Percentiles rank a stretch among this genome's conserved stretches.
Conservation (phyloP, 2,888 invertebrate species). For the Lycophotia porphyrea region DNA sequence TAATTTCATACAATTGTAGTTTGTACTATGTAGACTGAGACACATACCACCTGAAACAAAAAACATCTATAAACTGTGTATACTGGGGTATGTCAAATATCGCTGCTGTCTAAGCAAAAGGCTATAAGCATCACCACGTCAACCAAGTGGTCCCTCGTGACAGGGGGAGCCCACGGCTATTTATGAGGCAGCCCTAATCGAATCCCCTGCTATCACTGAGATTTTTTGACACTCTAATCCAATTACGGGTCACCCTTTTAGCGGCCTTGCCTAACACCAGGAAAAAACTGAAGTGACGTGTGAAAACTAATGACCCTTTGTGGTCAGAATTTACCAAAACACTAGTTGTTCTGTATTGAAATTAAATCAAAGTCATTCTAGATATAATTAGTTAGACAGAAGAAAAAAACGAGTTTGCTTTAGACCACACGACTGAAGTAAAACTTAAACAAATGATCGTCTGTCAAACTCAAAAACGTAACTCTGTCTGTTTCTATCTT, state of each 20-base stretch:
- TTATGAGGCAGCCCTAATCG: slow-evolving; percentile 38
- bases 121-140: slow-evolving; percentile 11
- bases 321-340: background rate
- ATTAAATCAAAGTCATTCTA: background rate
- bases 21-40: too few species aligned
- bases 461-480: too few species aligned
- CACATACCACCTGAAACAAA: background rate
- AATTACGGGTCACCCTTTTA: slow-evolving; percentile 26
- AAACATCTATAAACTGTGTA: background rate
- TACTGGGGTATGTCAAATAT: background rate
- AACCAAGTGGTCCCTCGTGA: slow-evolving; percentile 29
- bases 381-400: background rate
- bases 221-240: slow-evolving; percentile 48
- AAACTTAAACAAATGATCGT: too few species aligned
- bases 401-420: too few species aligned
- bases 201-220: slow-evolving; percentile 33
- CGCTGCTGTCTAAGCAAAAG: background rate
- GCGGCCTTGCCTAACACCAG: background rate
- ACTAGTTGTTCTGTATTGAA: background rate
- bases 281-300: background rate
- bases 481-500: too few species aligned
- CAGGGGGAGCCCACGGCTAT: slow-evolving; percentile 19
- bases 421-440: too few species aligned
- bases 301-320: background rate
- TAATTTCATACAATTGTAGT: background rate